Evolutionary conservation across 2,113 vertebrate species (phyloP), one percentile per base, ranked within the genome.

Genomic region (Cromileptes altivelis): DNA sequence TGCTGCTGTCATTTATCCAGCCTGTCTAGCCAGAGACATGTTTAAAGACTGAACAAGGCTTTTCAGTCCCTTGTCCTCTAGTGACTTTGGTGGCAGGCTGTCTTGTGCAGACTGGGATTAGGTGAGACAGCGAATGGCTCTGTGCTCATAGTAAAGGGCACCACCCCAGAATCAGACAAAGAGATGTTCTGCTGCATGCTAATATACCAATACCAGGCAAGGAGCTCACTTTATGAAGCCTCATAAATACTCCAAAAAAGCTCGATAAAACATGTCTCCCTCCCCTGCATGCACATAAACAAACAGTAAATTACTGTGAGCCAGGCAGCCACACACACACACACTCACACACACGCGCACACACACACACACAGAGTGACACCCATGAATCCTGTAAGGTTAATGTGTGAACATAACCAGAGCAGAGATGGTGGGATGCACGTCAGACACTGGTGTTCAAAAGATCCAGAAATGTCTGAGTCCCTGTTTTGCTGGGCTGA

Each of bases 401-500:
- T 81, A 75, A 85, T 81, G 69, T 75, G 56, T 92, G 76, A 92
- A 61, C 33, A 73, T 75, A 85, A 82, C 67, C 91, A 80, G 88
- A 90, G 58, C 91, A 80, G 88, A 90, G 58, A 74, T 71, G 80
- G 80, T 87, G 89, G 50, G 60, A 89, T 85, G 90, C 79, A 33
- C 67, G 80, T 88, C 86, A 87, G 86, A 81, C 76, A 88, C 70
- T 69, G 61, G 71, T 61, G 42, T 83, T 91, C 68, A 87, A 69
- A 78, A 70, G 52, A 83, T 70, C 67, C 75, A 75, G 1, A 84
- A 85, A 81, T 78, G 76, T 87, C 63, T 1, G 52, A 83, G 71
- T 65, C 47, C 68, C 33, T 84, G 69, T 89, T 93, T 84, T 86
- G 72, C 84, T 89, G 77, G 78, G 74, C 80, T 89, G 89, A 91